Base-by-base conservation (phyloP, 1,140 invertebrate genomes). In the Teleogryllus occipitalis region DNA sequence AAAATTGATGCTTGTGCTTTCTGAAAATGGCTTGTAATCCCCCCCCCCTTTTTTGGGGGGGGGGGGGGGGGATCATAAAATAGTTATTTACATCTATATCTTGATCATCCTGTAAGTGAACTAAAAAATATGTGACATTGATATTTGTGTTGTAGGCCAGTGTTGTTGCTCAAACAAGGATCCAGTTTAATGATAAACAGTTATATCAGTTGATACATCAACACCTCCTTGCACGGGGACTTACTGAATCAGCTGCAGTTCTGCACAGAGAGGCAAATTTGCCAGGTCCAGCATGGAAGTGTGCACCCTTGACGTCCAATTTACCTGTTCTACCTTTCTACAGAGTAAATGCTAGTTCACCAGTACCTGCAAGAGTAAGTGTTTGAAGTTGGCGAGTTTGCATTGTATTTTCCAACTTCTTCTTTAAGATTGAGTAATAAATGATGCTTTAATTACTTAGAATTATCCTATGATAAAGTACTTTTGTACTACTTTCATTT, bases 111-210 rank as follows among this genome's bases (percentile, higher is more conserved):
- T 39, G 27, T 39, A 39, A 39, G 27, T 75, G 74, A 21, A 75
- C 21, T 15, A 4, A 5, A 75, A 27, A 75, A 75, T 27, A 5
- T 12, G 6, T 7, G 21, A 46, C 10, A 75, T 75, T 21, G 12
- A 46, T 65, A 81, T 83, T 77, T 76, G 80, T 81, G 82, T 85
- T 83, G 7, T 84, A 95, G 92, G 96, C 96, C 0, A 96, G 97
- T 87, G 94, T 99, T 80, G 96, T 99, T 8, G 96, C 97, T 0
- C 96, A 98, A 87, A 99, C 97, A 0, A 92, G 93, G 82, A 98
- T 99, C 79, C 92, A 93, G 81, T 99, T 95, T 86, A 96, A 98
- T 85, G 95, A 97, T 84, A 92, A 94, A 80, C 96, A 99, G 85
- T 86, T 99, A 15, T 90, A 97, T 82, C 95, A 97, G 86, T 87